Percentiles rank a stretch among this genome's conserved stretches.
Conservation (phyloP, 2,113 vertebrate species). For the Lepus europaeus region DNA sequence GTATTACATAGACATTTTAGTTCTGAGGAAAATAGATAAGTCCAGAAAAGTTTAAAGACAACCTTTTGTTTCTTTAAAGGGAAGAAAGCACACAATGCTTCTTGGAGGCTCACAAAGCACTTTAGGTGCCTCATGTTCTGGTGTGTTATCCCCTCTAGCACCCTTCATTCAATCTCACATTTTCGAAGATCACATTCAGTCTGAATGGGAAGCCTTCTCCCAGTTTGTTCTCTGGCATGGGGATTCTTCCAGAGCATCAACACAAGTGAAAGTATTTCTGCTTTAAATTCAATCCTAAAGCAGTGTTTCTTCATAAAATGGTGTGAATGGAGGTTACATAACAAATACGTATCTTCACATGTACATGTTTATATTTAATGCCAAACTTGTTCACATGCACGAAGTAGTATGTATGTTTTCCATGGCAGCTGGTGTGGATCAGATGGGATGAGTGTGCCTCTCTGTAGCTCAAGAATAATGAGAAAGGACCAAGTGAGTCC, state of each 20-base stretch:
- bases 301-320: background rate
- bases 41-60: background rate
- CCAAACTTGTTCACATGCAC: background rate
- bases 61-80: background rate
- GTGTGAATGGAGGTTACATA: background rate
- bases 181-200: background rate
- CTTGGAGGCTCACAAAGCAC: background rate
- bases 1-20: background rate
- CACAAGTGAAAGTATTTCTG: background rate
- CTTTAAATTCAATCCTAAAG: background rate
- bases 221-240: background rate
- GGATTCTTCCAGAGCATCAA: background rate
- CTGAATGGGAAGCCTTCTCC: background rate
- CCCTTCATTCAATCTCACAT: background rate
- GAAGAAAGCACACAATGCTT: background rate
- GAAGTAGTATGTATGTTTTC: background rate
- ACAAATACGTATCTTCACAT: background rate
- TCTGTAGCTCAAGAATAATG: background rate
- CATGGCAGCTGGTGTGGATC: background rate
- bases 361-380: background rate
- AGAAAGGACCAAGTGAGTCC: background rate
- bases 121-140: rapidly evolving
- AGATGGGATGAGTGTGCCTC: background rate
- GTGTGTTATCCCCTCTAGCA: rapidly evolving
- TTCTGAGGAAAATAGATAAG: background rate